Percentiles rank a stretch among this genome's conserved stretches.
Conservation (phyloP, 2,888 invertebrate genomes). For the Drosophila subquinaria region DNA sequence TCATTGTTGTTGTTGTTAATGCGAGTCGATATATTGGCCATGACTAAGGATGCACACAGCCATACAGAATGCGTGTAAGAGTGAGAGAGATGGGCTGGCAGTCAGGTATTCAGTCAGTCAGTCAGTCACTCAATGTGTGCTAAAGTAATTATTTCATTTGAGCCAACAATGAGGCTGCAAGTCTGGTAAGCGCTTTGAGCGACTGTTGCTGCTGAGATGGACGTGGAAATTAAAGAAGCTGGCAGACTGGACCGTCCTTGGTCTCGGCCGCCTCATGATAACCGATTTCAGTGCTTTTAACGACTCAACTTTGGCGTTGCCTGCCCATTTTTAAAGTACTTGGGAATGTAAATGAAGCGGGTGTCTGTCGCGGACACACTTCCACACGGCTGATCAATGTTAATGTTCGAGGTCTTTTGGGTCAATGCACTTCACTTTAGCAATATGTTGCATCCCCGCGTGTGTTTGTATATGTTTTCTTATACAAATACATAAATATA, state of each 20-base stretch:
- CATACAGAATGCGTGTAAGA: conserved; percentile 16
- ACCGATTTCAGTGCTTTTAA: conserved; percentile 72
- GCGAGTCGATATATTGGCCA: conserved; percentile 81
- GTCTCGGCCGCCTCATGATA: conserved; percentile 48
- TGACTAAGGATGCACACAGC: conserved; percentile 72
- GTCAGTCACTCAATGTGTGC: conserved; percentile 72
- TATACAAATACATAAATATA: not conserved
- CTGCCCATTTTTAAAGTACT: conserved; percentile 74
- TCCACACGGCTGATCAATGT: conserved; percentile 25
- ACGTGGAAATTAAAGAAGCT: conserved; percentile 83
- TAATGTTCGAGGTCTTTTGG: conserved; percentile 70
- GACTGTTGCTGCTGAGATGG: conserved; percentile 70
- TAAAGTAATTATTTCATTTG: conserved; percentile 84
- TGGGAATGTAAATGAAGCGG: conserved; percentile 82
- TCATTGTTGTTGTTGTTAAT: conserved; percentile 66
- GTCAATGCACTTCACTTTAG: conserved; percentile 65
- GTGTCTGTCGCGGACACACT: conserved; percentile 57
- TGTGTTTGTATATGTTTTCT: not conserved
- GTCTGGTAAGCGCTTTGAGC: conserved; percentile 67
- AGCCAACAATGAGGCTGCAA: conserved; percentile 82
- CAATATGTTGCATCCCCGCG: conserved; percentile 1
- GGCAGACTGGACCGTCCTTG: conserved; percentile 51
- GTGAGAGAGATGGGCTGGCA: conserved; percentile 16
- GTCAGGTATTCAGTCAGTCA: conserved; percentile 47
- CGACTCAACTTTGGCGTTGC: conserved; percentile 68